These are phyloP conservation scores for Heliconius charithonia DNA, from an alignment of 2,888 invertebrate genomes.

Conservation along the genomic window DNA sequence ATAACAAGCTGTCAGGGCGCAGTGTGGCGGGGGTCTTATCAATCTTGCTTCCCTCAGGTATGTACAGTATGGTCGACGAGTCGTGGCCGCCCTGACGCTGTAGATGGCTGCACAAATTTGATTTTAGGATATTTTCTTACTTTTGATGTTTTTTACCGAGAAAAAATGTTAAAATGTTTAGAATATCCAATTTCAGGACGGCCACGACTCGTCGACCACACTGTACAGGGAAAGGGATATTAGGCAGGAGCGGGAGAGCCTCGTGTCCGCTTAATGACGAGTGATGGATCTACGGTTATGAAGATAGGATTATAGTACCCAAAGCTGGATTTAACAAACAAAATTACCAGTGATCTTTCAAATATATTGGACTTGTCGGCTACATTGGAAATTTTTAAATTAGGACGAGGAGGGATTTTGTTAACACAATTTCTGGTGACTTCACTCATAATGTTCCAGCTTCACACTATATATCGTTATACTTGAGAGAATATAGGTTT, in stretches of 20 bases:
- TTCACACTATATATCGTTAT: too few species aligned
- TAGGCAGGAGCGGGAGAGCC: slow-evolving; percentile 45
- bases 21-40: slow-evolving; percentile 67
- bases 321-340: slow-evolving; percentile 64
- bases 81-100: background rate
- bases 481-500: too few species aligned
- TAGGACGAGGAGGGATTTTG: slow-evolving; percentile 47
- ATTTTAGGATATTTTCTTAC: too few species aligned
- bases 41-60: slow-evolving; percentile 75
- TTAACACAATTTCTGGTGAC: slow-evolving; percentile 38
- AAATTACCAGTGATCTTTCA: slow-evolving; percentile 59
- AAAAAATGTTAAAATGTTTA: too few species aligned
- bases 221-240: slow-evolving; percentile 47
- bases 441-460: background rate
- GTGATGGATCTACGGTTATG: slow-evolving; percentile 76
- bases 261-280: slow-evolving; percentile 76
- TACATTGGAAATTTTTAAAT: slow-evolving; percentile 51
- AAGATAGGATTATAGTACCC: slow-evolving; percentile 71
- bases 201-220: background rate
- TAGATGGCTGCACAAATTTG: too few species aligned
- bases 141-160: too few species aligned
- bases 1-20: slow-evolving; percentile 75
- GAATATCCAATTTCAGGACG: background rate
- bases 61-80: background rate
- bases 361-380: slow-evolving; percentile 54